phyloP scores from a whole-genome alignment of 2,797 vertebrate species.

The Gymnoscopelus braueri region DNA sequence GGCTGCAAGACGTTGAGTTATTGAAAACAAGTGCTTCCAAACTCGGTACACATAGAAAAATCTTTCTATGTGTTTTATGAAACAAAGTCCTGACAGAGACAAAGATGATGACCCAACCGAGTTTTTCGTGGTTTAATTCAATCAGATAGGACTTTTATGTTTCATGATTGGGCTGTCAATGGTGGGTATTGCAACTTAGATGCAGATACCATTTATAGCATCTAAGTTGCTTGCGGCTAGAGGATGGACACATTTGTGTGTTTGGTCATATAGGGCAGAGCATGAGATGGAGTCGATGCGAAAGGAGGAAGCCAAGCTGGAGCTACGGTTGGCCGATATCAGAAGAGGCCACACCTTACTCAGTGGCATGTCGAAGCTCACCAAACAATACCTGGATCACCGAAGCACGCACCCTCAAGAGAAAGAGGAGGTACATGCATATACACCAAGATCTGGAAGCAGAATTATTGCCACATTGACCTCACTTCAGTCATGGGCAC shows the following conservation, averaged over 20 bases:
- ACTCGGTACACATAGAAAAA: too few relatives aligned
- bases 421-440: conserved; percentile 51
- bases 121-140: too few relatives aligned
- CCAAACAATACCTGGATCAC: conserved; percentile 48
- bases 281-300: conserved; percentile 39
- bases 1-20: too few relatives aligned
- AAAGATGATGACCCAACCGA: too few relatives aligned
- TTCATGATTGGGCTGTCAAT: not conserved
- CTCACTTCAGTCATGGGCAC: not conserved
- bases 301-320: conserved; percentile 56
- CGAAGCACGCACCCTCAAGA: conserved; percentile 40
- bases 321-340: conserved; percentile 53
- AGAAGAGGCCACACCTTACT: conserved; percentile 55
- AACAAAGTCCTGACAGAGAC: too few relatives aligned
- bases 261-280: conserved; percentile 51
- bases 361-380: conserved; percentile 54
- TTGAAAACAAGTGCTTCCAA: too few relatives aligned
- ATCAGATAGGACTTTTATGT: too few relatives aligned
- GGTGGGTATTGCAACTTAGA: not conserved
- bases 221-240: not conserved
- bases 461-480: not conserved
- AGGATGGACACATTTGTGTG: not conserved
- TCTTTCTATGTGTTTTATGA: too few relatives aligned
- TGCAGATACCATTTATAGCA: not conserved
- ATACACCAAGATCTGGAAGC: not conserved